Conservation (phyloP, 2,797 vertebrate genomes). For the Macroramphosus scolopax region DNA sequence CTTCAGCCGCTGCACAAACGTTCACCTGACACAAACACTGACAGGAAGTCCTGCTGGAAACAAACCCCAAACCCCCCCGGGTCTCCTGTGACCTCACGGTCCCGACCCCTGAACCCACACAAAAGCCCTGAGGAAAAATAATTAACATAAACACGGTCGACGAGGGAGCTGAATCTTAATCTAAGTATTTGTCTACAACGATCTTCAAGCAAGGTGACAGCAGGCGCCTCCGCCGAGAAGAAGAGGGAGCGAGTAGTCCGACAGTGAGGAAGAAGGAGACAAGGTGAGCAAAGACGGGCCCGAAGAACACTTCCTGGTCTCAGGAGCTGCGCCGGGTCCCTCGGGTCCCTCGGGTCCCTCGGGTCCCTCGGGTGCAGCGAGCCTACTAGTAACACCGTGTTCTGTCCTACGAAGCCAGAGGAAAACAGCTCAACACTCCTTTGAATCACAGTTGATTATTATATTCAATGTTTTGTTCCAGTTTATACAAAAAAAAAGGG, state of each 20-base stretch:
- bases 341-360: no score
- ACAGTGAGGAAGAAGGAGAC: conserved; percentile 39
- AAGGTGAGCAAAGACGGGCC: conserved; percentile 30
- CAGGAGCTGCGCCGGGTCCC: conserved; percentile 15
- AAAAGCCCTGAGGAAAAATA: conserved; percentile 71
- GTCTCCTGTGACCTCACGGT: neutral
- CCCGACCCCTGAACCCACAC: conserved; percentile 25
- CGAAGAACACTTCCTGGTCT: conserved; percentile 47
- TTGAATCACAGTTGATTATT: conserved; percentile 56
- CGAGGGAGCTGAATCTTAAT: conserved; percentile 40
- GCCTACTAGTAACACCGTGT: conserved; percentile 47
- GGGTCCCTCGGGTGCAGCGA: conserved; percentile 55
- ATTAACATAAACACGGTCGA: conserved; percentile 43
- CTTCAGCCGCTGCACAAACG: conserved; percentile 37
- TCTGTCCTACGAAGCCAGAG: conserved; percentile 54
- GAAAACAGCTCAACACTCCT: conserved; percentile 52
- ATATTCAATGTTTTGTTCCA: conserved; percentile 74
- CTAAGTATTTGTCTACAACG: conserved; percentile 49
- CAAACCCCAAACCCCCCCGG: neutral
- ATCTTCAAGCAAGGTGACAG: conserved; percentile 54
- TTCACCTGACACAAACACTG: conserved; percentile 64
- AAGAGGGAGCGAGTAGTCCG: conserved; percentile 26
- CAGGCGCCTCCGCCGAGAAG: conserved; percentile 16
- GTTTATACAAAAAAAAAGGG: conserved; percentile 71
- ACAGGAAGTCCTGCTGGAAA: conserved; percentile 49